Evolutionary conservation across 2,113 vertebrate genomes (phyloP), one percentile per base, ranked within the genome.

Genomic region (Pandion haliaetus): DNA sequence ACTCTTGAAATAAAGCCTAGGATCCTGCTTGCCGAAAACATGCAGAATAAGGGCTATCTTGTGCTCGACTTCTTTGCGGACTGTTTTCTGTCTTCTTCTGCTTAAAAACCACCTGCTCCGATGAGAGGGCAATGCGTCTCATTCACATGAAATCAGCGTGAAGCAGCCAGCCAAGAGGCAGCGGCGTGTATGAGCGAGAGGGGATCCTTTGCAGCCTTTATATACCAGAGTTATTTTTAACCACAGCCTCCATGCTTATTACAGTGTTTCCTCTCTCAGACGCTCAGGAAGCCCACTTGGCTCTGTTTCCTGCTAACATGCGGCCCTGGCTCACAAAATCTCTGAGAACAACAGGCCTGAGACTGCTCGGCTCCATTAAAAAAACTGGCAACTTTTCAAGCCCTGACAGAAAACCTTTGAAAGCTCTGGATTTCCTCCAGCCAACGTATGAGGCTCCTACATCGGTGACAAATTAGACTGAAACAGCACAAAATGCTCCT

Each of bases 211-310:
- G 50, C 97, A 45, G 91, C 97, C 98, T 96, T 99, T 99, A 98
- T 99, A 99, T 99, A 99, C 98, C 97, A 9, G 95, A 66, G 99
- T 99, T 99, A 99, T 99, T 99, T 99, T 99, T 99, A 99, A 99
- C 98, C 98, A 44, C 98, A 96, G 98, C 99, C 98, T 98, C 98
- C 98, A 98, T 98, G 98, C 98, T 98, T 98, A 99, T 99, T 98
- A 98, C 98, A 97, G 98, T 80, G 98, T 98, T 99, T 99, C 99
- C 99, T 99, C 98, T 98, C 98, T 87, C 97, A 98, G 98, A 97
- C 97, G 97, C 97, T 98, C 99, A 99, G 99, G 99, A 99, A 99
- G 98, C 98, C 98, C 96, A 96, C 98, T 99, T 98, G 98, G 99
- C 98, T 98, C 98, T 94, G 98, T 98, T 99, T 99, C 99, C 99